These are phyloP conservation scores for Hypsopygia costalis DNA, from an alignment of 2,888 invertebrate genomes.

Conservation along the genomic window DNA sequence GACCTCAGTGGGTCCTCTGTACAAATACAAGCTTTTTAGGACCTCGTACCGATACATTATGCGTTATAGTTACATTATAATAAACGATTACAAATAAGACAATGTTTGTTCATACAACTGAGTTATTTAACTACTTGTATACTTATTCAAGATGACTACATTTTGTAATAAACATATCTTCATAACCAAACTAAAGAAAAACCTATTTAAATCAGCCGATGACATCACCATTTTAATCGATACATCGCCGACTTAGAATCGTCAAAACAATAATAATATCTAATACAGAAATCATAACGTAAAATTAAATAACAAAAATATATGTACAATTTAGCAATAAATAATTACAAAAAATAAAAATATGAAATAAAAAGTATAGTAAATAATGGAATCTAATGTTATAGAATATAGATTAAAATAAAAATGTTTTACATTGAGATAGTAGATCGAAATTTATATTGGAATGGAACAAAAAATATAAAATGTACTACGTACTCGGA, in stretches of 20 bases:
- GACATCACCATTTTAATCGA: slow-evolving; percentile 16
- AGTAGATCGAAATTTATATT: background rate
- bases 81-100: slow-evolving; percentile 52
- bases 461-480: slow-evolving; percentile 8
- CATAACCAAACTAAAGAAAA: slow-evolving; percentile 31
- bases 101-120: slow-evolving; percentile 55
- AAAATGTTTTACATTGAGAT: slow-evolving; percentile 4
- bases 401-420: slow-evolving; percentile 14
- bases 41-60: slow-evolving; percentile 3
- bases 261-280: slow-evolving; percentile 37
- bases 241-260: slow-evolving; percentile 20
- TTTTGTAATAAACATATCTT: slow-evolving; percentile 42
- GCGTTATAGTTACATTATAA: slow-evolving; percentile 17
- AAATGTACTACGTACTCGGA: no score
- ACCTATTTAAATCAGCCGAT: slow-evolving; percentile 22
- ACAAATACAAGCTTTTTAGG: background rate
- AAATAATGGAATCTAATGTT: slow-evolving; percentile 42
- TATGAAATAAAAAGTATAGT: slow-evolving; percentile 34
- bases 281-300: slow-evolving; percentile 58
- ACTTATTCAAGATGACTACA: slow-evolving; percentile 71
- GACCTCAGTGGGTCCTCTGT: background rate
- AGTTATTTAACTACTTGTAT: slow-evolving; percentile 57
- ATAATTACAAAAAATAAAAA: slow-evolving; percentile 63
- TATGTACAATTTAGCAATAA: slow-evolving; percentile 77
- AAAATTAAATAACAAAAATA: slow-evolving; percentile 79